Evolutionary conservation across 2,888 invertebrate genomes (phyloP), one percentile per base, ranked within the genome.

Genomic region (Dicyrtoma fusca): DNA sequence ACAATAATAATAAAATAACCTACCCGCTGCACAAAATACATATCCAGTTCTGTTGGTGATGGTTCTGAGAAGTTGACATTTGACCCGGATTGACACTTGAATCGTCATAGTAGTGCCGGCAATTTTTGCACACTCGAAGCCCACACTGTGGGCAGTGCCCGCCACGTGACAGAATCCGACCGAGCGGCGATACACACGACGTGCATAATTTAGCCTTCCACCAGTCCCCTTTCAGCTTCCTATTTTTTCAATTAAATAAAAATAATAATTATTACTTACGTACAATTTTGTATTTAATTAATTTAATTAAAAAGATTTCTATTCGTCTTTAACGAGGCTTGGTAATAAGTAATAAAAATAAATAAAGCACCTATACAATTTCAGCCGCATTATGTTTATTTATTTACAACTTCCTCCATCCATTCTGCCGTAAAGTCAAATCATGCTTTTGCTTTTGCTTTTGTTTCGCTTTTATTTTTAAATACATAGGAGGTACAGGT

Each of bases 91-190:
- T 69, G 57, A 53, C 26, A 44, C 42, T 57, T 47, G 57, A 11
- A n/a, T 26, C 74, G 57, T 65, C 64, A 13, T 42, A n/a, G 26
- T 73, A 74, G 23, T 72, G 74, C 55, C 79, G 74, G 65, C 80
- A 80, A 64, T 78, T 77, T 75, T 80, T 80, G 13, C 62, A 63
- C 11, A 80, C 80, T 57, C 77, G 72, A 19, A 79, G 74, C 26
- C 78, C 77, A 75, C 80, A 80, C 72, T 80, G 79, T 59, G 76
- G 78, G 74, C 80, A 80, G 63, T 71, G 76, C 23, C 75, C 75
- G 23, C 80, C 80, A 47, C 79, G 76, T 53, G 76, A 75, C 14
- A 80, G 53, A 47, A 80, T 77, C 53, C 79, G 72, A 44, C 80
- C 80, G 19, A 80, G 73, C n/a, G 80, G 80, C 34, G 77, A 77